Evolutionary conservation across 2,113 vertebrate genomes (phyloP), one percentile per base, ranked within the genome.

Genomic region (Blennius ocellaris): DNA sequence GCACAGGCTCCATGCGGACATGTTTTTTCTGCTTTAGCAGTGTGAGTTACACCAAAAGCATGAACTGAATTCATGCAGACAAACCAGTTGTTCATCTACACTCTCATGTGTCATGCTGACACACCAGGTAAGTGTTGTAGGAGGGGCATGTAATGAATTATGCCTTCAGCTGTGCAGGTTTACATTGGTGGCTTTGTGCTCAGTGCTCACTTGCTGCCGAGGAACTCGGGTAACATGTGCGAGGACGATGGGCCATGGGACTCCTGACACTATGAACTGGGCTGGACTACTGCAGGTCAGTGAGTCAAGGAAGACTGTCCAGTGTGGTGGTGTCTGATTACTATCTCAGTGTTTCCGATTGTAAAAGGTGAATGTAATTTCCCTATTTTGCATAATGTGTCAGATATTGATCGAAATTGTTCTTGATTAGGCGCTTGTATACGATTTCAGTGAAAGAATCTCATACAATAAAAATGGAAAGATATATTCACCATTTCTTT

Each of bases 281-380:
- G 72, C 62, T 79, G 45, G 65, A 89, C 83, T 86, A 30, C 83
- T 93, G 71, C 88, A 93, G 92, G 93, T 95, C 72, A 92, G 94
- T 87, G 55, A 72, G 75, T 52, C 73, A 73, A 71, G 56, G 41
- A 37, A 8, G 30, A 53, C 61, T 10, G 55, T 71, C 55, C 43
- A 17, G 39, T 76, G 51, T 53, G 41, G 9, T 51, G 40, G 11
- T 30, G 36, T 79, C 58, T 53, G 8, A 70, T 69, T 63, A 61
- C 17, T 67, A 7, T 52, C n/a, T 72, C 30, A 36, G 49, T 30
- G n/a, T 70, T 61, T 68, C 52, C 37, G 56, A 48, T 16, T 36
- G 15, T 12, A 62, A 51, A 68, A 16, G 21, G 40, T 30, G 7
- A 41, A 43, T 30, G 21, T 30, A 30, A 30, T 30, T 30, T 30